Conservation (phyloP, 2,113 vertebrate species). For the Onychostoma macrolepis region DNA sequence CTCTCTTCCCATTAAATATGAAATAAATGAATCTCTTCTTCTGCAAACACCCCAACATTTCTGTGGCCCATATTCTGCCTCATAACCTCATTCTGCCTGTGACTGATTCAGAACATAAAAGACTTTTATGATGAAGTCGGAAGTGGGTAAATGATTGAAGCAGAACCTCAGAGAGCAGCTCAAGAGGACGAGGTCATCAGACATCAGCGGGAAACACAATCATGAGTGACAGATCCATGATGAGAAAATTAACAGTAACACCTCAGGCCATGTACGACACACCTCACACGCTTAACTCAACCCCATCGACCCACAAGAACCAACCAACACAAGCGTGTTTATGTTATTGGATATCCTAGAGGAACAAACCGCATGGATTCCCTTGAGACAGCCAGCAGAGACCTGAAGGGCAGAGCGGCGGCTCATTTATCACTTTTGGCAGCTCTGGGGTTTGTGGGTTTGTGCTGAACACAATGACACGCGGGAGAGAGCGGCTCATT, state of each 20-base stretch:
- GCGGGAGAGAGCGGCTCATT: neutral
- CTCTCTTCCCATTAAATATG: neutral
- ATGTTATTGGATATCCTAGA: conserved; percentile 60
- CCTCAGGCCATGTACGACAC: conserved; percentile 55
- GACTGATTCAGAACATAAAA: neutral
- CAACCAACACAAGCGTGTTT: conserved; percentile 5
- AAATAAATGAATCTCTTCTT: neutral
- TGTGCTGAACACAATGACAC: conserved; percentile 22
- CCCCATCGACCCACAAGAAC: conserved; percentile 48
- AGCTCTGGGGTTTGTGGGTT: conserved; percentile 49
- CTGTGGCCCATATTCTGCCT: neutral
- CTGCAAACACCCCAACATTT: neutral
- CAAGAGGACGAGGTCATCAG: conserved; percentile 38
- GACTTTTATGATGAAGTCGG: neutral
- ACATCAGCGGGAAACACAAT: conserved; percentile 44
- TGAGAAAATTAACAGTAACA: conserved; percentile 65
- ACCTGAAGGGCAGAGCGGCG: conserved; percentile 24
- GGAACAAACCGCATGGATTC: conserved; percentile 43
- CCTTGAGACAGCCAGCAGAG: conserved; percentile 43
- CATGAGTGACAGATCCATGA: conserved; percentile 62
- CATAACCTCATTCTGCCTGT: neutral
- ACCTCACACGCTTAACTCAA: conserved; percentile 40
- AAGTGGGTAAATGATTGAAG: neutral
- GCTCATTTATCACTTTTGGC: conserved; percentile 57
- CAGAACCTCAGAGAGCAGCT: neutral